Base-by-base conservation (phyloP, 2,113 vertebrate genomes). In the Monopterus albus region DNA sequence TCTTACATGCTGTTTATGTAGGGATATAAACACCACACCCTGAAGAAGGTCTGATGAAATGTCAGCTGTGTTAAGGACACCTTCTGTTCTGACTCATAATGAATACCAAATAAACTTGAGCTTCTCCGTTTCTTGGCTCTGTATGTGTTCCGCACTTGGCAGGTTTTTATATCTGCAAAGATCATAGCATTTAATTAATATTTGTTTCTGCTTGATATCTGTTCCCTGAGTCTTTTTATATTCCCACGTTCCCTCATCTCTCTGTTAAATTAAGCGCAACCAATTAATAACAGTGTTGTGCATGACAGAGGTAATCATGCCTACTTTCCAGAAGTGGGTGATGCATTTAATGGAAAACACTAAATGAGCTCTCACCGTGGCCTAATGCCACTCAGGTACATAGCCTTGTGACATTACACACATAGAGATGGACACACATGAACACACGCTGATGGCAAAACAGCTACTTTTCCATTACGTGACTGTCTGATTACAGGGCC, bases 361-460 rank as follows among this genome's bases (percentile, higher is more conserved):
- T 64, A 69, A 90, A 86, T 85, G 79, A 86, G 68, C 46, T 78
- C 72, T 81, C 40, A 46, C 51, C 18, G 60, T 79, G 75, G 75
- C 69, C 85, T 89, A 70, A 81, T 87, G 82, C 75, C 7, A 49
- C 75, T 87, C 62, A 67, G 81, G 84, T 55, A 79, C 67, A 50
- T 50, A 77, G 71, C 55, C 69, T 56, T 62, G 50, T 63, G 56
- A 46, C 68, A 72, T 64, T 73, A 65, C 78, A 63, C 68, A 72
- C 21, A 57, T 51, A 82, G 46, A 60, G 58, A 75, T 45, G 45
- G 64, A 58, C 21, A 14, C 49, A 71, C 58, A 70, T 38, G 65
- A 13, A 33, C 33, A 39, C 79, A 47, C 55, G 47, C 72, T 66
- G 64, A 53, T 59, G 59, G 68, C 56, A 51, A 75, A 72, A 77